phyloP scores from a whole-genome alignment of 2,888 invertebrate genomes.

The Mycalesis mineus region DNA sequence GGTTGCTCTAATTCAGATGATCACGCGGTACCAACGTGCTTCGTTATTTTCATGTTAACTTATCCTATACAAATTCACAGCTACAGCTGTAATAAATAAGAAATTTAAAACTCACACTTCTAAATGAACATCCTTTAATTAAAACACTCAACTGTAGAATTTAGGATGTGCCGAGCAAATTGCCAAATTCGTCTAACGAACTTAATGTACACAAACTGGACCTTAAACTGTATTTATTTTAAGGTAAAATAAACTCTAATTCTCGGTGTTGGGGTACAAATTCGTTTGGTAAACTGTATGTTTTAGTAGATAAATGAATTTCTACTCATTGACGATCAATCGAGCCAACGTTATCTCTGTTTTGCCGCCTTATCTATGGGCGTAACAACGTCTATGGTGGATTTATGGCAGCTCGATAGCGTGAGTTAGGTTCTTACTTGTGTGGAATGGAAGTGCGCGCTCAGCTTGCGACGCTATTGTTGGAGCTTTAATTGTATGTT shows the following conservation, averaged over 20 bases:
- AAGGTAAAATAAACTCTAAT: constrained; percentile 22
- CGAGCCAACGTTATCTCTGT: constrained; percentile 66
- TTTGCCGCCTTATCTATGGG: constrained; percentile 62
- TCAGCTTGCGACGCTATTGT: constrained; percentile 25
- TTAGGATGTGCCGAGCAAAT: constrained; percentile 9
- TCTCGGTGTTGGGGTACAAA: constrained; percentile 28
- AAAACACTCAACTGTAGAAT: neutral
- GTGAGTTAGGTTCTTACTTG: constrained; percentile 29
- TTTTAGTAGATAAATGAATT: constrained; percentile 68
- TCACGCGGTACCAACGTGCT: too few species aligned
- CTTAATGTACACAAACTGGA: constrained; percentile 36
- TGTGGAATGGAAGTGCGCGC: constrained; percentile 24
- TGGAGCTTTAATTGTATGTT: constrained; percentile 7
- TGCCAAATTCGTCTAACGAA: constrained; percentile 15
- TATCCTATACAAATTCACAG: too few species aligned
- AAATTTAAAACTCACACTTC: too few species aligned
- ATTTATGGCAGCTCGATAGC: constrained; percentile 46
- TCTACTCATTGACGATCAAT: constrained; percentile 74
- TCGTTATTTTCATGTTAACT: too few species aligned
- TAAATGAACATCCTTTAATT: too few species aligned
- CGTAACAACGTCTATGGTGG: constrained; percentile 49
- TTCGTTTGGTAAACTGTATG: constrained; percentile 28
- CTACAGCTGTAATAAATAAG: too few species aligned
- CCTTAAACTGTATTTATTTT: constrained; percentile 40
- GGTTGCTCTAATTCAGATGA: too few species aligned